A percentile compares a stretch with the other conserved stretches of the same genome.
Evolutionary conservation across 92 coral and sea anemone species (phyloP).

Genomic region (Porites evermanni): DNA sequence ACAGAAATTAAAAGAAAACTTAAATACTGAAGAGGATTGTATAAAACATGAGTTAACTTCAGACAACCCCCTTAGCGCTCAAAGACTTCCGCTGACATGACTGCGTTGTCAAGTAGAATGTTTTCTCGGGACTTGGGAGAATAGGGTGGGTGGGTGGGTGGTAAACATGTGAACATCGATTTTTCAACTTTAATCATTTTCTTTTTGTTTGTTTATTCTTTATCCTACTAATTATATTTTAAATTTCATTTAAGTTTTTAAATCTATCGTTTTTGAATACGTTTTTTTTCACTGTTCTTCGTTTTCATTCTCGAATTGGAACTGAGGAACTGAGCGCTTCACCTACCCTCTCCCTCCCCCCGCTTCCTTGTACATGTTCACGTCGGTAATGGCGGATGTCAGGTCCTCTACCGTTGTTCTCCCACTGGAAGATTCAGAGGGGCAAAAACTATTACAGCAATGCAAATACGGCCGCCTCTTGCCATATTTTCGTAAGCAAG

Average conservation of each 20-base stretch:
- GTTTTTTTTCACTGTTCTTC: too few relatives aligned
- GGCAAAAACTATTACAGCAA: slow-evolving; percentile 46
- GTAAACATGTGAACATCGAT: too few relatives aligned
- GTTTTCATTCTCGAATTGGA: too few relatives aligned
- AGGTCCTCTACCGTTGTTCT: slow-evolving; percentile 10
- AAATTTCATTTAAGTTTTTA: too few relatives aligned
- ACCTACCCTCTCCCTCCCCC: too few relatives aligned
- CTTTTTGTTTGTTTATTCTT: not conserved
- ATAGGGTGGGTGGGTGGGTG: not conserved
- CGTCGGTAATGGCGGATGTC: not conserved
- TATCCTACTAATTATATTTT: too few relatives aligned
- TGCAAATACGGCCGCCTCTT: slow-evolving; percentile 30
- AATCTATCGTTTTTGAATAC: too few relatives aligned
- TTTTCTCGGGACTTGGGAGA: not conserved
- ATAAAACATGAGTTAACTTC: not conserved
- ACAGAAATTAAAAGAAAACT: not conserved
- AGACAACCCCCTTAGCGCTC: not conserved
- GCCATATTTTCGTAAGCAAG: slow-evolving; percentile 56
- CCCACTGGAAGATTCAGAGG: slow-evolving; percentile 37
- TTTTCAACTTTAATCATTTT: too few relatives aligned
- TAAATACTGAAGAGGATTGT: not conserved
- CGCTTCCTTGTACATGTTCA: too few relatives aligned
- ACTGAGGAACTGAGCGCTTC: too few relatives aligned
- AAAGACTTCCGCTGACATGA: slow-evolving; percentile 9
- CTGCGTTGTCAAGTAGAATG: slow-evolving; percentile 6